phyloP scores from a whole-genome alignment of 2,113 vertebrate species.

The Brachypodius melanocephalos region DNA sequence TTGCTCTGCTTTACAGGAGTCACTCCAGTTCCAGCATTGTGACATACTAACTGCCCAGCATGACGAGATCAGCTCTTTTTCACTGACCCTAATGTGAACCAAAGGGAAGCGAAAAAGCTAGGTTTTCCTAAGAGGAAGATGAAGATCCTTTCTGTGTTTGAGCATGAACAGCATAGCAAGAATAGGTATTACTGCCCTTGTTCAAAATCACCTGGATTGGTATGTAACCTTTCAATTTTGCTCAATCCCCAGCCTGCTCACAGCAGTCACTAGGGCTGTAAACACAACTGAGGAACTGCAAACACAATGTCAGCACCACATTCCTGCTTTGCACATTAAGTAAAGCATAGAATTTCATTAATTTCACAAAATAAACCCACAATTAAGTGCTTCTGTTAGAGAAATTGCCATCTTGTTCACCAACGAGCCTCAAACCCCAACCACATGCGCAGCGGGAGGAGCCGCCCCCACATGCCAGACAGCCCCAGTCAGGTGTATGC shows the following conservation, averaged over 20 bases:
- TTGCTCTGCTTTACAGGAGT: background rate
- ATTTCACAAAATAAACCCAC: constrained; percentile 43
- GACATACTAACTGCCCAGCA: background rate
- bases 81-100: background rate
- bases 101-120: background rate
- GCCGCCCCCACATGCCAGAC: background rate
- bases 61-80: background rate
- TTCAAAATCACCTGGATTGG: background rate
- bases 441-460: background rate
- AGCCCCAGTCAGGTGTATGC: background rate
- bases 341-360: constrained; percentile 63
- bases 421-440: background rate
- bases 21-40: background rate
- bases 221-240: background rate
- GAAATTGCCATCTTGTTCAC: background rate
- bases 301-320: constrained; percentile 61
- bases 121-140: background rate
- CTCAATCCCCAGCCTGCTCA: background rate
- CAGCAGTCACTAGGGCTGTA: background rate
- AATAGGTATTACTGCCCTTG: background rate
- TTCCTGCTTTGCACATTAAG: constrained; percentile 76
- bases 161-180: background rate
- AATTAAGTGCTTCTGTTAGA: constrained; percentile 13
- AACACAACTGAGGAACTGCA: constrained; percentile 72
- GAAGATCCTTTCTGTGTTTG: background rate